Percentiles rank a stretch among this genome's conserved stretches.
These are phyloP conservation scores for Otus sunia DNA, from an alignment of 2,113 vertebrate species.

Conservation along the genomic window DNA sequence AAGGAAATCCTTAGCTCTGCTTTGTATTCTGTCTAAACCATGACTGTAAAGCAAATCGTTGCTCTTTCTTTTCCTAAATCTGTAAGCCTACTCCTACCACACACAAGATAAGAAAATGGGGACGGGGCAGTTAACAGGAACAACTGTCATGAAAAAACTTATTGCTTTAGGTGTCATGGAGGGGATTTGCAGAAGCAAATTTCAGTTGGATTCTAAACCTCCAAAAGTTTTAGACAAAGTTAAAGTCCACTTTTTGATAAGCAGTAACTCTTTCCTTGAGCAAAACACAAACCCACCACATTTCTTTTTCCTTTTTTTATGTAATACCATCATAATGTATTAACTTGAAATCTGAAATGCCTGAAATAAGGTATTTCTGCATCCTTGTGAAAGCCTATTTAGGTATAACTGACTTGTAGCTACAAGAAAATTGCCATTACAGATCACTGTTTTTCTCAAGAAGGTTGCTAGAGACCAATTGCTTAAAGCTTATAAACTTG, in stretches of 20 bases:
- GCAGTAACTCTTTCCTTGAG: background rate
- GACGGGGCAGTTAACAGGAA: background rate
- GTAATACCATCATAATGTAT: background rate
- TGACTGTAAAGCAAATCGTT: background rate
- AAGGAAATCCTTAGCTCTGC: background rate
- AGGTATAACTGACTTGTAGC: background rate
- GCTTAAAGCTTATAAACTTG: background rate
- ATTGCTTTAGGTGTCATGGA: background rate
- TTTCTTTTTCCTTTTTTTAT: background rate
- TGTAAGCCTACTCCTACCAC: background rate
- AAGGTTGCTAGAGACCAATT: background rate
- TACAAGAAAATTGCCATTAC: background rate
- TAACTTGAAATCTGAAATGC: constrained; percentile 1
- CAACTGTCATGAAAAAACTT: background rate
- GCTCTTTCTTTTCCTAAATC: background rate
- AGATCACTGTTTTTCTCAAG: background rate
- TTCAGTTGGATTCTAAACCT: background rate
- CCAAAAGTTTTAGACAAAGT: background rate
- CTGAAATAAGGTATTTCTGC: background rate
- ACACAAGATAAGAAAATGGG: background rate
- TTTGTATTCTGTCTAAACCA: background rate
- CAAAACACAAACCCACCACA: background rate
- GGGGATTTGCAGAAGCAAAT: background rate
- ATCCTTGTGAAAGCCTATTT: background rate
- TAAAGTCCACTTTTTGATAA: background rate